Evolutionary conservation across 2,888 invertebrate genomes (phyloP), one percentile per base, ranked within the genome.

Genomic region (Nycteola revayana): DNA sequence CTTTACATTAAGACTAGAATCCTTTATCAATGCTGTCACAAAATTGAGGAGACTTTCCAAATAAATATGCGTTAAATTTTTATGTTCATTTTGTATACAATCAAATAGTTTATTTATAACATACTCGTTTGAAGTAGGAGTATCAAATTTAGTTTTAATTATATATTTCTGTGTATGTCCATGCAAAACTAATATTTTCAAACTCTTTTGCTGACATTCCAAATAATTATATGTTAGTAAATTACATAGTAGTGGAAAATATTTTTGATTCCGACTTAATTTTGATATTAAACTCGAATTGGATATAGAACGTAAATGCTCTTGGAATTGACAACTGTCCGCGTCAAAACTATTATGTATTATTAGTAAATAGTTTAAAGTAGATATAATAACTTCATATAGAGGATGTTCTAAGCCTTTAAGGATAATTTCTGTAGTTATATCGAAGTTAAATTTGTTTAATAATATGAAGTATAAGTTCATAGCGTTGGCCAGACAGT

Each of bases 191-290:
- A 87, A 38, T 1, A 86, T 39, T 56, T 62, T 69, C 1, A 86
- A 49, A 10, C 72, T 57, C 51, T 84, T 86, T 33, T 76, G 75
- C 20, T 59, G 64, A 36, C 82, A 82, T 44, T 84, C 81, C 6
- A 71, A 46, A 45, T 81, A 80, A 28, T 59, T 54, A 5, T 38
- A 49, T 18, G 65, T 61, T 0, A 80, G 35, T 3, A 74, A 36
- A 2, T 56, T 18, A 35, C 69, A 69, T 3, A 85, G 42, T 1
- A 44, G 27, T 9, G 49, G 26, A n/a, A 66, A 47, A 27, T 74
- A 78, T 1, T 50, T 31, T 0, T 43, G 7, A 11, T 60, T 42
- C 4, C 32, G 34, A 22, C 39, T 49, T 2, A 77, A 37, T n/a
- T 32, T 9, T 1, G 32, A n/a, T 3, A 70, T 27, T 1, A 56